Evolutionary conservation across 1,140 invertebrate species (phyloP).

Genomic region (Brachionus manjavacas): DNA sequence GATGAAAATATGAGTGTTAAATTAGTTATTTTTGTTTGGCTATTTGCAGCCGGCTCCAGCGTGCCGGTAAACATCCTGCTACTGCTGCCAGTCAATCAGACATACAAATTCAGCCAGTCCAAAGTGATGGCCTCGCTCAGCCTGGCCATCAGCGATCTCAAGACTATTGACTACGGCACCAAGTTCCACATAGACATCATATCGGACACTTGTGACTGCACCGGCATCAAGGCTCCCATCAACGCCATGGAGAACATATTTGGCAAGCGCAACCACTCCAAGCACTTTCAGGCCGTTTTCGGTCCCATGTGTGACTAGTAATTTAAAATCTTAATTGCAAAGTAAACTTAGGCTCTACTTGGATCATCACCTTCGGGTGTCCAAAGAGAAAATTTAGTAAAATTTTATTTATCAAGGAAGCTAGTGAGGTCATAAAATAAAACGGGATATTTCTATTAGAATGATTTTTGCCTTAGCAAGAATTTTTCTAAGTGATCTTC

Average conservation of each 20-base stretch:
- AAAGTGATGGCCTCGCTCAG: constrained; percentile 12
- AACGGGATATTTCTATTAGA: too few species aligned
- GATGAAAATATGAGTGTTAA: not conserved
- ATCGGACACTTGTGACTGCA: constrained; percentile 32
- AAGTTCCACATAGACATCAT: constrained; percentile 21
- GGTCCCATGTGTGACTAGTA: constrained; percentile 42
- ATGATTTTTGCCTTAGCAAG: too few species aligned
- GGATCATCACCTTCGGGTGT: too few species aligned
- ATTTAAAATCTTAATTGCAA: not conserved
- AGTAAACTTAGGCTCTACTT: too few species aligned
- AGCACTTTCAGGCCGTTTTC: constrained; percentile 33
- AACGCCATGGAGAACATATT: constrained; percentile 41
- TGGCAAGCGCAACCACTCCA: constrained; percentile 34
- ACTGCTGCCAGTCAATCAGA: not conserved
- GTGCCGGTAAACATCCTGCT: constrained; percentile 29
- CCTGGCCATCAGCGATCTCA: constrained; percentile 23
- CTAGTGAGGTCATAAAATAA: too few species aligned
- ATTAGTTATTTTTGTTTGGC: not conserved
- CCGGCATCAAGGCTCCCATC: constrained; percentile 27
- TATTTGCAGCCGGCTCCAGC: not conserved
- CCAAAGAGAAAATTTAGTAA: too few species aligned
- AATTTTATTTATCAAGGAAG: too few species aligned
- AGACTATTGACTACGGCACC: not conserved
- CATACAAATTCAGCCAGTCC: constrained; percentile 24
- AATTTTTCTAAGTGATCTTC: too few species aligned